phyloP scores from a whole-genome alignment of 2,797 vertebrate genomes.

The Xenopus petersii region DNA sequence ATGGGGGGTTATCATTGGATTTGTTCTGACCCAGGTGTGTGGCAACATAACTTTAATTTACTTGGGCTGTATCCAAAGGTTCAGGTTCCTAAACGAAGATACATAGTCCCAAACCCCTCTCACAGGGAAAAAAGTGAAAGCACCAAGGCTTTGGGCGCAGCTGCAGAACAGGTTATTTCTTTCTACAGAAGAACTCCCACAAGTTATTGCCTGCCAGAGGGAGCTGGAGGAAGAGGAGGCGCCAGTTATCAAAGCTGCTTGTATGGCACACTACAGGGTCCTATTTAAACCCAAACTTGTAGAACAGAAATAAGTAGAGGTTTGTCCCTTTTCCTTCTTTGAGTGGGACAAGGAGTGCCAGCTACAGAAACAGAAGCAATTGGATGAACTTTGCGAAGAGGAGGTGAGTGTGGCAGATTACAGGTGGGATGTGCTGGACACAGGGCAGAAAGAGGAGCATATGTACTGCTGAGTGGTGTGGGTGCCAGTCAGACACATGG shows the following conservation, averaged over 20 bases:
- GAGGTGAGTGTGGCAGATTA: slow-evolving; percentile 67
- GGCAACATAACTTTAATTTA: too few relatives aligned
- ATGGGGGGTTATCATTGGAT: too few relatives aligned
- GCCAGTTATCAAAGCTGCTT: slow-evolving; percentile 66
- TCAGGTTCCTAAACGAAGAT: slow-evolving; percentile 63
- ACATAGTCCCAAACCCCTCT: slow-evolving; percentile 83
- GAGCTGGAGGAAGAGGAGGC: slow-evolving; percentile 67
- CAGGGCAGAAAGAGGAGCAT: too few relatives aligned
- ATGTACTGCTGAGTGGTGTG: too few relatives aligned
- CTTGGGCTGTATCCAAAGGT: slow-evolving; percentile 57
- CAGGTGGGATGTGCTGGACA: too few relatives aligned
- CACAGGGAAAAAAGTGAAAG: slow-evolving; percentile 74
- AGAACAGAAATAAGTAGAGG: slow-evolving; percentile 72
- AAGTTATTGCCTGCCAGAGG: slow-evolving; percentile 77
- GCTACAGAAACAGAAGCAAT: slow-evolving; percentile 78
- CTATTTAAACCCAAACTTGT: slow-evolving; percentile 82
- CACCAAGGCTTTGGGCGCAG: slow-evolving; percentile 57
- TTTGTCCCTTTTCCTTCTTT: slow-evolving; percentile 91
- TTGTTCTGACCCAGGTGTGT: too few relatives aligned
- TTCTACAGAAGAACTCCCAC: slow-evolving; percentile 80
- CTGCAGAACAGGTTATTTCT: slow-evolving; percentile 81
- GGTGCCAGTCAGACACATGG: too few relatives aligned
- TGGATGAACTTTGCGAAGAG: slow-evolving; percentile 77
- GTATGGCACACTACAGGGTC: slow-evolving; percentile 81
- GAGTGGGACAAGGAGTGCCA: slow-evolving; percentile 79